A percentile compares a stretch with the other conserved stretches of the same genome.
phyloP scores from a whole-genome alignment of 2,113 vertebrate species.

The Saccopteryx bilineata region DNA sequence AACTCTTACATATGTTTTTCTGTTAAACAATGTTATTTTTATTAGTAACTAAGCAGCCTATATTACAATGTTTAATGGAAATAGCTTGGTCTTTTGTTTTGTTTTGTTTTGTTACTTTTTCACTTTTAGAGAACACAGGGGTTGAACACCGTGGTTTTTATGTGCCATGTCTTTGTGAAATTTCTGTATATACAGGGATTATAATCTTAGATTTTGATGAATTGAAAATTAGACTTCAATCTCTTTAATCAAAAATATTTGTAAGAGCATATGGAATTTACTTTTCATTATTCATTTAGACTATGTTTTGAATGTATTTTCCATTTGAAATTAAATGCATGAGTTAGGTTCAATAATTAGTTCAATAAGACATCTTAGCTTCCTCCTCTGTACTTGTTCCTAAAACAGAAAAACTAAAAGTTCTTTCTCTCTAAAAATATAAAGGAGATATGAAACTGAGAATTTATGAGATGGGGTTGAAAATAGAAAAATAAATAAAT shows the following conservation, averaged over 20 bases:
- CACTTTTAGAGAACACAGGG: background rate
- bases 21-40: background rate
- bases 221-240: slow-evolving; percentile 10
- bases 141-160: slow-evolving; percentile 16
- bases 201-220: background rate
- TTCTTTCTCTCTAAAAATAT: slow-evolving; percentile 4
- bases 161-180: slow-evolving; percentile 54
- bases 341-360: background rate
- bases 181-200: background rate
- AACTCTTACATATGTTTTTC: slow-evolving; percentile 19
- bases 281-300: slow-evolving; percentile 1
- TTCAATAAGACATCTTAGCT: background rate
- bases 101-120: background rate
- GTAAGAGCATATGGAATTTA: background rate
- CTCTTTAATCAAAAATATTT: background rate
- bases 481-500: slow-evolving; percentile 19
- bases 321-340: slow-evolving; percentile 37
- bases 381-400: background rate
- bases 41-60: background rate
- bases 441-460: background rate
- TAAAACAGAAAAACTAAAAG: background rate
- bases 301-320: slow-evolving; percentile 25
- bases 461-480: background rate
- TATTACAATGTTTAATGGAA: background rate
- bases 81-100: background rate